Conservation (phyloP, 2,113 vertebrate genomes). For the Otocyon megalotis region DNA sequence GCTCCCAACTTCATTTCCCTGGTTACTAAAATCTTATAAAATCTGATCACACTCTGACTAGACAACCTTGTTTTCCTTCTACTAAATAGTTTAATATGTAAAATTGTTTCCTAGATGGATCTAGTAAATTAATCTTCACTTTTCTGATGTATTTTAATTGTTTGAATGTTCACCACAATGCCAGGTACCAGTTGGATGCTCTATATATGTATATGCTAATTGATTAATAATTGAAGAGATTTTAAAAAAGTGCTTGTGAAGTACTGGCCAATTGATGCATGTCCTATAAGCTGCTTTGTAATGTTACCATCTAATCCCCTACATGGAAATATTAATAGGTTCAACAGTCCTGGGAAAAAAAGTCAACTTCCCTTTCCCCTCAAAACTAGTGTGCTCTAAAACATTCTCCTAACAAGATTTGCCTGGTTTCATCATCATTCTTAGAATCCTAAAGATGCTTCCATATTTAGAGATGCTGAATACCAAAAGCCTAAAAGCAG, state of each 20-base stretch:
- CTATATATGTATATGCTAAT: background rate
- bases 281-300: slow-evolving; percentile 11
- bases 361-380: slow-evolving; percentile 19
- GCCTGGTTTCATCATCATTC: background rate
- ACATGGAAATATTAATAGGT: slow-evolving; percentile 46
- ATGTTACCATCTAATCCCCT: background rate
- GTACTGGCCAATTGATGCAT: background rate
- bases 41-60: background rate
- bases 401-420: slow-evolving; percentile 53
- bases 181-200: slow-evolving; percentile 19
- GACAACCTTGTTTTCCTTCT: background rate
- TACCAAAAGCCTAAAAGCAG: slow-evolving; percentile 56
- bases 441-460: slow-evolving; percentile 67
- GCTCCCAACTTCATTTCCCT: background rate
- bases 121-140: slow-evolving; percentile 8
- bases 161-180: background rate
- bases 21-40: background rate
- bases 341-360: slow-evolving; percentile 24
- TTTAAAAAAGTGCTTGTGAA: slow-evolving; percentile 6
- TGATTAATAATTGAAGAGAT: background rate
- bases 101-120: background rate
- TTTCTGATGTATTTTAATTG: slow-evolving; percentile 31
- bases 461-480: slow-evolving; percentile 61
- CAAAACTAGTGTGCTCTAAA: slow-evolving; percentile 45
- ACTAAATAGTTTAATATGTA: background rate